Base-by-base conservation (phyloP, 2,888 invertebrate species). In the Ephialtes manifestator region DNA sequence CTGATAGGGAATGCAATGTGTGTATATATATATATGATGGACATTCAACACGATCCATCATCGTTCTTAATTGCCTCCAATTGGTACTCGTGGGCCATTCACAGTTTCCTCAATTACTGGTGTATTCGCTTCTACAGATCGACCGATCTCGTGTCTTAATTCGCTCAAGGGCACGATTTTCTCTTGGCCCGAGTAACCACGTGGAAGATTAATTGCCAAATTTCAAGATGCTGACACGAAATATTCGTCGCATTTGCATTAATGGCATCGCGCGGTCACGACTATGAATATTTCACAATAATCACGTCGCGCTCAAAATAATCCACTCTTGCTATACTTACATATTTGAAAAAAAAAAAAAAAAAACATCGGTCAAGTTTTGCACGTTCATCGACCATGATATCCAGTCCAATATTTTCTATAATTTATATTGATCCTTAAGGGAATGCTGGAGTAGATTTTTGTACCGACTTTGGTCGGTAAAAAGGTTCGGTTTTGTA, bases 21-120 rank as follows among this genome's bases (percentile, higher is more conserved):
- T 48, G 20, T 18, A 55, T 48, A 43, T 48, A 48, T 48, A 74
- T 31, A 20, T 15, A 28, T 79, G 39, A 75, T 48, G 63, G 70
- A 78, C 55, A 79, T 71, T 76, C 79, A 75, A 79, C 65, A 79
- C 79, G 68, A 65, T 35, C 70, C 20, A 24, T 78, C 81, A 51
- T 74, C 20, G 72, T 18, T 5, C 55, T 79, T 81, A 85, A 85
- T 85, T 82, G 75, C 31, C 35, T 71, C 71, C 75, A 82, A 85
- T 85, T 85, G 82, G 68, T 43, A 85, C 63, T 65, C 81, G 53
- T 74, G 31, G 65, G 7, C 63, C 68, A 43, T 51, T 72, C 60
- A 51, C 63, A 78, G 24, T 48, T 74, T 81, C 10, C 20, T 75
- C 68, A 63, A 70, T 65, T 55, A 70, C 65, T 51, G 24, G 31